phyloP scores from a whole-genome alignment of 2,888 invertebrate species.

The Bombyx huttoni region DNA sequence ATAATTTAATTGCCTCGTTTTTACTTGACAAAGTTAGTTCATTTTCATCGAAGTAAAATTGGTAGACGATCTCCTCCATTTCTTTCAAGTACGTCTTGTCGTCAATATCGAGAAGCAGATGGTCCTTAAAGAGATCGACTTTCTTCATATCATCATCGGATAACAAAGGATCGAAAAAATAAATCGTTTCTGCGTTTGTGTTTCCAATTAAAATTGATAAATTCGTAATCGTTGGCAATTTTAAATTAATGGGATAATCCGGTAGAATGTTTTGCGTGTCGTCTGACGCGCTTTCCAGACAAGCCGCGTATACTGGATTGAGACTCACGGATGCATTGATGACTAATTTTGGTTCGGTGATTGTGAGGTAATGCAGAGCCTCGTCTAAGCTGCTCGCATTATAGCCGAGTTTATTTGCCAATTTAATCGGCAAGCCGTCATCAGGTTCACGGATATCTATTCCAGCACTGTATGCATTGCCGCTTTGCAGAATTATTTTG shows the following conservation, averaged over 20 bases:
- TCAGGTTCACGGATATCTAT: background rate
- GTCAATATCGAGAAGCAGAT: background rate
- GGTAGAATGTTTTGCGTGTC: background rate
- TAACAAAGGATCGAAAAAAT: background rate
- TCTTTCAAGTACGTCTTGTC: background rate
- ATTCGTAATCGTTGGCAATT: background rate
- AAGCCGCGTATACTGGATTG: conserved; percentile 6
- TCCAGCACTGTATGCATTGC: background rate
- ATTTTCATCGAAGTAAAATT: background rate
- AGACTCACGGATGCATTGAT: conserved; percentile 10
- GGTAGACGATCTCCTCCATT: background rate
- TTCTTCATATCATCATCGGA: background rate
- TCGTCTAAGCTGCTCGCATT: background rate
- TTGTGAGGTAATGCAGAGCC: background rate
- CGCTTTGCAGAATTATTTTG: conserved; percentile 14
- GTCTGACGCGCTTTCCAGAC: conserved; percentile 12
- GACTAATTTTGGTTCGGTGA: background rate
- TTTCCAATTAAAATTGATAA: conserved; percentile 1
- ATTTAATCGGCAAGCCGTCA: background rate
- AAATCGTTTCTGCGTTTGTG: background rate
- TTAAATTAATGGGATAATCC: background rate
- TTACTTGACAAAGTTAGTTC: background rate
- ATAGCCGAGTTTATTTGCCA: conserved; percentile 1
- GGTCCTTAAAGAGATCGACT: background rate
- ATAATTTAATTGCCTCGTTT: background rate